phyloP scores from a whole-genome alignment of 2,113 vertebrate genomes.

The Strigops habroptila region DNA sequence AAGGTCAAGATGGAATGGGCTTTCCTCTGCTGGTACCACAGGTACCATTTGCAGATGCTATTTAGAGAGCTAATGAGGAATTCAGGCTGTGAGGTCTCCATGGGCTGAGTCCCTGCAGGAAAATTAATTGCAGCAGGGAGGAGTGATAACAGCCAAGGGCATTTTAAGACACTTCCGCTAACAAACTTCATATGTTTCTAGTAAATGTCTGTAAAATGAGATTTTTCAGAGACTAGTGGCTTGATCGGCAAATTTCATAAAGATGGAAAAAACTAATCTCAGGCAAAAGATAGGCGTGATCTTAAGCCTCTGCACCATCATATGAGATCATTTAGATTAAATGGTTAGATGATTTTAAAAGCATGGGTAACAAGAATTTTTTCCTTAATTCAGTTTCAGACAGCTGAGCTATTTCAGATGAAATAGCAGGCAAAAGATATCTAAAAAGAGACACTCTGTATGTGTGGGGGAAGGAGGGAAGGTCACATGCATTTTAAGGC shows the following conservation, averaged over 20 bases:
- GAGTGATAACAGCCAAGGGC: background rate
- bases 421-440: background rate
- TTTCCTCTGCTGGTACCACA: background rate
- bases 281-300: background rate
- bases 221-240: background rate
- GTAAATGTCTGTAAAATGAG: background rate
- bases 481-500: background rate
- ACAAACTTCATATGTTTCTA: background rate
- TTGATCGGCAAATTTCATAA: background rate
- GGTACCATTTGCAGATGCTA: background rate
- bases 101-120: background rate
- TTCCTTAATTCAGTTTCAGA: background rate
- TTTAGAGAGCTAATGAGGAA: background rate
- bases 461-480: background rate
- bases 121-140: background rate
- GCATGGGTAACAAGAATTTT: background rate
- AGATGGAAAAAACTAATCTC: background rate
- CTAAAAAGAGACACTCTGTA: background rate
- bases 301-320: background rate
- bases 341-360: background rate
- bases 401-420: background rate
- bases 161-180: background rate
- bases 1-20: background rate
- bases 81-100: background rate
- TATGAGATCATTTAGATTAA: background rate